Evolutionary conservation across 2,888 invertebrate genomes (phyloP), one percentile per base, ranked within the genome.

Genomic region (Chesias legatella): DNA sequence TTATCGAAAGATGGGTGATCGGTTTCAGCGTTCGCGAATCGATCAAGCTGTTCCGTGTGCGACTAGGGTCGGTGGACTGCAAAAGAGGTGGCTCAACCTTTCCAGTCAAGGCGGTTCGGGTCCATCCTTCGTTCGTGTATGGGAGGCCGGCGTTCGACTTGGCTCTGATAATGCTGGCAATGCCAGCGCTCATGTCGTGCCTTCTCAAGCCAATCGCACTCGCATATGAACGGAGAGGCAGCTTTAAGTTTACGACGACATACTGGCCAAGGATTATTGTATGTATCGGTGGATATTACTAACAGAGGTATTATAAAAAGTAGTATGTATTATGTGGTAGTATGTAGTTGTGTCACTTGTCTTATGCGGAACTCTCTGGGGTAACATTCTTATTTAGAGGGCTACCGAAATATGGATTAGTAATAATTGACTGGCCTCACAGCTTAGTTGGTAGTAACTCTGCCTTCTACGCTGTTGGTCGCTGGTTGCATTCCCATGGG

Each of bases 261-360:
- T 86, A 86, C 39, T 86, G 86, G 86, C 77, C 86, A 0, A 71
- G 80, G 25, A 55, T 85, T 20, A 61, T 85, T 46, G 85, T 86
- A 48, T 80, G 85, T 17, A 17, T 3, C 5, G 13, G 13, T 5
- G 13, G 13, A 5, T 2, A 3, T 3, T 3, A 17, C 13, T 17
- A n/a, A n/a, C n/a, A n/a, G n/a, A n/a, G n/a, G n/a, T n/a, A n/a
- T n/a, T n/a, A n/a, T n/a, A n/a, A n/a, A n/a, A n/a, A n/a, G n/a
- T n/a, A n/a, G n/a, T n/a, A n/a, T n/a, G n/a, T n/a, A n/a, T n/a
- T n/a, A n/a, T n/a, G n/a, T n/a, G n/a, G n/a, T n/a, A n/a, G n/a
- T n/a, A n/a, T n/a, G n/a, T n/a, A n/a, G n/a, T n/a, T n/a, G n/a
- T n/a, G n/a, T n/a, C n/a, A n/a, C n/a, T n/a, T n/a, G n/a, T n/a